Evolutionary conservation across 92 coral and sea anemone species (phyloP).

Genomic region (Phenganax stokvisi): DNA sequence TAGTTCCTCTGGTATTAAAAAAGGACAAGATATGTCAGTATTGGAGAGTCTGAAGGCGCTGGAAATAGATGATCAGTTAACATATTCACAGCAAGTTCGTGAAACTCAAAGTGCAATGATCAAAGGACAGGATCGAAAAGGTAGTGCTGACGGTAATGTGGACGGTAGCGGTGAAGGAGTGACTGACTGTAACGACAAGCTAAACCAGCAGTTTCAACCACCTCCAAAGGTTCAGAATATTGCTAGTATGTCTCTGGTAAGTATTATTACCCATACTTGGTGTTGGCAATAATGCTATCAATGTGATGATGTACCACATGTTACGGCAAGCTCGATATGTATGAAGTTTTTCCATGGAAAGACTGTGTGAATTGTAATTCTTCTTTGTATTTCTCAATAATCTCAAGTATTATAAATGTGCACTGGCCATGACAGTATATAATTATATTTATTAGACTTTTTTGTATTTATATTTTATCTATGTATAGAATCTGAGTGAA

Average conservation of each 20-base stretch:
- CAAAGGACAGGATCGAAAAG: neutral
- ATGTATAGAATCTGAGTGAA: neutral
- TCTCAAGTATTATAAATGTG: too few relatives aligned
- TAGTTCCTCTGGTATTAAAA: neutral
- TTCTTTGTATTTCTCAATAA: too few relatives aligned
- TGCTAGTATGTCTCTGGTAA: constrained; percentile 2
- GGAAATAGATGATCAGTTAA: neutral
- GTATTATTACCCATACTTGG: neutral
- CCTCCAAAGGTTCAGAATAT: constrained; percentile 24
- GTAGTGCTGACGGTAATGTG: neutral
- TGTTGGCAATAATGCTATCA: neutral
- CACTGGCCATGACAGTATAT: too few relatives aligned
- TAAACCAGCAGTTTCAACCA: neutral
- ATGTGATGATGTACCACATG: too few relatives aligned
- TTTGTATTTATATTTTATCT: neutral
- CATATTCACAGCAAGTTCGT: neutral
- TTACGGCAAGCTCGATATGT: too few relatives aligned
- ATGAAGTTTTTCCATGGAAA: too few relatives aligned
- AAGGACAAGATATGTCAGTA: neutral
- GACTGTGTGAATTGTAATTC: too few relatives aligned
- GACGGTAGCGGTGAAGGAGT: neutral
- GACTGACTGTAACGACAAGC: neutral
- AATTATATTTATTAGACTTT: too few relatives aligned
- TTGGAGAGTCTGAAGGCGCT: neutral
- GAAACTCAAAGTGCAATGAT: neutral